Conservation (phyloP, 2,888 invertebrate genomes). For the Epirrhoe tristata region DNA sequence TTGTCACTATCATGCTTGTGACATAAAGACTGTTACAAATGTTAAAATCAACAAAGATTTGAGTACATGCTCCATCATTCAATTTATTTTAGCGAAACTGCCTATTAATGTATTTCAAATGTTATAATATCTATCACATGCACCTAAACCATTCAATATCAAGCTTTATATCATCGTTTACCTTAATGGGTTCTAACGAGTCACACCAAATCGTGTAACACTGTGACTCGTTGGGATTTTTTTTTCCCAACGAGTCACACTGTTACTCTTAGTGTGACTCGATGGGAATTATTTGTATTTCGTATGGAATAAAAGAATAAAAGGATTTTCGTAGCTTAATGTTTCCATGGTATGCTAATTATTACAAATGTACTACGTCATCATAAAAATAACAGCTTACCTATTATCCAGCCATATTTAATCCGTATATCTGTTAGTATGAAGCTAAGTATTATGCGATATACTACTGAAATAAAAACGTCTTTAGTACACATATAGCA, state of each 20-base stretch:
- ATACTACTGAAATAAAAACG: slow-evolving; percentile 79
- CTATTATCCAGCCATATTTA: slow-evolving; percentile 65
- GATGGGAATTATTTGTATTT: no score
- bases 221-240: no score
- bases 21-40: slow-evolving; percentile 4
- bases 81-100: slow-evolving; percentile 4
- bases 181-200: no score
- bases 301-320: no score
- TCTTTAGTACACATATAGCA: slow-evolving; percentile 82
- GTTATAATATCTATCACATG: slow-evolving; percentile 50
- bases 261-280: no score
- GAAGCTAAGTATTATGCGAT: slow-evolving; percentile 55
- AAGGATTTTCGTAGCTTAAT: no score
- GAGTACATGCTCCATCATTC: slow-evolving; percentile 18
- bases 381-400: slow-evolving; percentile 70
- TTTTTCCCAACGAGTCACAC: no score
- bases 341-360: slow-evolving; percentile 3
- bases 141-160: slow-evolving; percentile 42
- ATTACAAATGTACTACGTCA: slow-evolving; percentile 26
- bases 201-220: no score
- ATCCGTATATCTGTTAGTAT: slow-evolving; percentile 65
- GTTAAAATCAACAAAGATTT: neutral
- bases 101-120: slow-evolving; percentile 31
- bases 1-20: slow-evolving; percentile 9
- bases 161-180: slow-evolving; percentile 6